phyloP scores from a whole-genome alignment of 2,113 vertebrate genomes.

The Boleophthalmus pectinirostris region DNA sequence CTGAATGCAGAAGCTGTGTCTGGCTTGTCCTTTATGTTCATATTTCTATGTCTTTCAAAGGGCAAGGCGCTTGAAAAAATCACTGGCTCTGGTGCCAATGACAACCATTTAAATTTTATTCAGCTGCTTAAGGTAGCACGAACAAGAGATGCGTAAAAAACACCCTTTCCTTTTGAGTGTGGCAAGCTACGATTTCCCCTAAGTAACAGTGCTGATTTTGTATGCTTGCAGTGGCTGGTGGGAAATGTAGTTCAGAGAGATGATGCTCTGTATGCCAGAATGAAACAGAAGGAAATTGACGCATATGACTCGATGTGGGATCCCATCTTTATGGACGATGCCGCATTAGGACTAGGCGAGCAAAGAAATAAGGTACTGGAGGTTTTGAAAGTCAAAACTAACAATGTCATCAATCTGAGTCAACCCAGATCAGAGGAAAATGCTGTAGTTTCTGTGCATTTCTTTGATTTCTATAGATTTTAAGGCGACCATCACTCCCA shows the following conservation, averaged over 20 bases:
- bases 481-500: conserved; percentile 77
- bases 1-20: conserved; percentile 64
- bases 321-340: conserved; percentile 86
- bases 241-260: conserved; percentile 88
- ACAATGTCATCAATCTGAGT: conserved; percentile 80
- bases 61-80: conserved; percentile 63
- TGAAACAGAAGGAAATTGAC: conserved; percentile 89
- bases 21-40: conserved; percentile 63
- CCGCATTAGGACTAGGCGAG: conserved; percentile 86
- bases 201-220: conserved; percentile 85
- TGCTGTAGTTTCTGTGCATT: conserved; percentile 75
- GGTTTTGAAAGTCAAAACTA: conserved; percentile 78
- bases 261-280: conserved; percentile 87
- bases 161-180: conserved; percentile 76
- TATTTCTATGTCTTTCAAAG: conserved; percentile 72
- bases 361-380: conserved; percentile 87
- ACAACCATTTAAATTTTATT: conserved; percentile 65
- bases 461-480: conserved; percentile 74
- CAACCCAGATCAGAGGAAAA: conserved; percentile 77
- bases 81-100: conserved; percentile 60
- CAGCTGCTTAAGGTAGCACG: conserved; percentile 68
- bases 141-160: conserved; percentile 56
- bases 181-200: conserved; percentile 73
- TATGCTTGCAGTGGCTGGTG: conserved; percentile 88
- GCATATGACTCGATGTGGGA: conserved; percentile 87